Evolutionary conservation across 2,888 invertebrate species (phyloP).

Genomic region (Patella pellucida): DNA sequence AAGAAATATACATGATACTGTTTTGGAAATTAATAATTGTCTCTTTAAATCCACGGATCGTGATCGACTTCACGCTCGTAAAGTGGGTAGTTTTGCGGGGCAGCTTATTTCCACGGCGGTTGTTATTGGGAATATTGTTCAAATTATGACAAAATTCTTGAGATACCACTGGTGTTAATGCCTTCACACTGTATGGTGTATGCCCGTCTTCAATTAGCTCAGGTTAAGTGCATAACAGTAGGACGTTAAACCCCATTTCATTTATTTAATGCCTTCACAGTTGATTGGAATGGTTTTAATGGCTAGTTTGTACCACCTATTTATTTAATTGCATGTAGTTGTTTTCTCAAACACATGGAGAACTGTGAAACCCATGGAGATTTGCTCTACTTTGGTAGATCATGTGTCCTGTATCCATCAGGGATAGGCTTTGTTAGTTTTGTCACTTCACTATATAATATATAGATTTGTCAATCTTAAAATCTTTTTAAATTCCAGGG

Average conservation of each 20-base stretch:
- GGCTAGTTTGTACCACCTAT: conserved; percentile 15
- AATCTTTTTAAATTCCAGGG: conserved; percentile 3
- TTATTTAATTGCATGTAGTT: background rate
- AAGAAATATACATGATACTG: background rate
- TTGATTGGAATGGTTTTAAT: conserved; percentile 19
- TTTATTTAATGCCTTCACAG: conserved; percentile 21
- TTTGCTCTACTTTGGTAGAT: conserved; percentile 9
- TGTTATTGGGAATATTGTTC: conserved; percentile 29
- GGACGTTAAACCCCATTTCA: too few relatives aligned
- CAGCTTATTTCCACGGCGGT: conserved; percentile 29
- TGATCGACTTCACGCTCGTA: background rate
- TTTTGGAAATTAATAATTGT: background rate
- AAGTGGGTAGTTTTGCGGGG: background rate
- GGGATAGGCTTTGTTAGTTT: conserved; percentile 13
- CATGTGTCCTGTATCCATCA: conserved; percentile 13
- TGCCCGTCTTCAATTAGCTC: too few relatives aligned
- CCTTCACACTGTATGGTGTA: too few relatives aligned
- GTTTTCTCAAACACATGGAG: conserved; percentile 13
- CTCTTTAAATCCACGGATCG: background rate
- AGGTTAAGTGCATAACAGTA: too few relatives aligned
- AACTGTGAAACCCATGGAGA: conserved; percentile 14
- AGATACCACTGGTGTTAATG: too few relatives aligned
- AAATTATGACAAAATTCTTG: conserved; percentile 31
- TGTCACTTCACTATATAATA: conserved; percentile 6
- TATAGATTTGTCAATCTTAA: conserved; percentile 22